phyloP scores from a whole-genome alignment of 2,888 invertebrate genomes.

The Thecophora atra region DNA sequence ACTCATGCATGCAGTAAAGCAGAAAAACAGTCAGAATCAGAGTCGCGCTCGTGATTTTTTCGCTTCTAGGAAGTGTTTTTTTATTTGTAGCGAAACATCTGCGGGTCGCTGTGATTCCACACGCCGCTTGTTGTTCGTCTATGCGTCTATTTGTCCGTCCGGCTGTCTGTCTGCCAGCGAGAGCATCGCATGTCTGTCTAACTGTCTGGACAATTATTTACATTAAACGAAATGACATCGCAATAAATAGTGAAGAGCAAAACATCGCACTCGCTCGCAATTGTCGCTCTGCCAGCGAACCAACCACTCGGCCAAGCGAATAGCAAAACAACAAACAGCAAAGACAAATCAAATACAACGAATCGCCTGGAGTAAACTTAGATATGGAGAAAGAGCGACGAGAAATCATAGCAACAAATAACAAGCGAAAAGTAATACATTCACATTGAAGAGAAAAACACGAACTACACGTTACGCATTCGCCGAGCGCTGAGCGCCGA shows the following conservation, averaged over 20 bases:
- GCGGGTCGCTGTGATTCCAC: neutral
- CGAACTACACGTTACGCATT: conserved; percentile 18
- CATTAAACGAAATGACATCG: conserved; percentile 32
- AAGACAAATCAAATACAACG: neutral
- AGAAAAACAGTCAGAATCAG: neutral
- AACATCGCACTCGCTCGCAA: neutral
- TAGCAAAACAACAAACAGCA: neutral
- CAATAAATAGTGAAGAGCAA: conserved; percentile 15
- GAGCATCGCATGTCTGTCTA: conserved; percentile 16
- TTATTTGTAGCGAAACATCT: conserved; percentile 1
- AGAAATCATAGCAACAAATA: neutral
- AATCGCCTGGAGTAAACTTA: neutral
- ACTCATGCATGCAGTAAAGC: conserved; percentile 1
- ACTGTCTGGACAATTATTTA: conserved; percentile 33
- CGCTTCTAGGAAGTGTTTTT: neutral
- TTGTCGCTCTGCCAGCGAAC: neutral
- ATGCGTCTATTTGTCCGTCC: neutral
- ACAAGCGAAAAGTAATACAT: neutral
- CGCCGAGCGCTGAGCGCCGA: no score
- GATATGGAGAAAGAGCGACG: neutral
- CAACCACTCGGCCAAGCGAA: conserved; percentile 2
- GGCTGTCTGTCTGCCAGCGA: neutral
- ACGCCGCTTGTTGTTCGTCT: neutral
- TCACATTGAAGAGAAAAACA: neutral
- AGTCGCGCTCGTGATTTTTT: neutral